phyloP scores from a whole-genome alignment of 2,113 vertebrate species.

The Trichomycterus rosablanca region DNA sequence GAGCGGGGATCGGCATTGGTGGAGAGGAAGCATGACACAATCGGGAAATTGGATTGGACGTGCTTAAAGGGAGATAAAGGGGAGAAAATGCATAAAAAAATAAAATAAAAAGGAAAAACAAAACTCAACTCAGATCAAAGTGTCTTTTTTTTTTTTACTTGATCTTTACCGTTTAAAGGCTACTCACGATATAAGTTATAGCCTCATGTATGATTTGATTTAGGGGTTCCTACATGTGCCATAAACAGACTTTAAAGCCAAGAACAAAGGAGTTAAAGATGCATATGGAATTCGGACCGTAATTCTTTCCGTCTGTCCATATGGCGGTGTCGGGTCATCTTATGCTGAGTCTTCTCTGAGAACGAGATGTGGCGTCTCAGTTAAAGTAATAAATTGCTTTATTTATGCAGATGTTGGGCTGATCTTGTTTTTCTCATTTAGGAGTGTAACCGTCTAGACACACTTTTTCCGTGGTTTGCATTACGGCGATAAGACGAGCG shows the following conservation, averaged over 20 bases:
- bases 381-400: constrained; percentile 3
- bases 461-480: too few relatives aligned
- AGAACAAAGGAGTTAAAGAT: constrained; percentile 12
- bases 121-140: neutral
- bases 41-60: too few relatives aligned
- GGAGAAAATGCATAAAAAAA: too few relatives aligned
- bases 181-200: constrained; percentile 2
- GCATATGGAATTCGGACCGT: constrained; percentile 14
- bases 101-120: neutral
- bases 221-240: neutral
- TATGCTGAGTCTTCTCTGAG: neutral
- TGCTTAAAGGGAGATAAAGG: too few relatives aligned
- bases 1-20: too few relatives aligned
- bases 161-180: neutral
- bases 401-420: too few relatives aligned
- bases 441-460: too few relatives aligned
- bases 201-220: constrained; percentile 2
- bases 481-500: too few relatives aligned
- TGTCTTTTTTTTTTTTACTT: neutral
- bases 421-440: too few relatives aligned
- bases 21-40: too few relatives aligned
- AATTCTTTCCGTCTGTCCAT: constrained; percentile 18
- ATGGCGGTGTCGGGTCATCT: too few relatives aligned
- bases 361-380: neutral
- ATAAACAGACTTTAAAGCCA: constrained; percentile 1